Evolutionary conservation across 53 echinoderm and acorn worm genomes (phyloP), one percentile per base, ranked within the genome.

Genomic region (Astropecten irregularis): DNA sequence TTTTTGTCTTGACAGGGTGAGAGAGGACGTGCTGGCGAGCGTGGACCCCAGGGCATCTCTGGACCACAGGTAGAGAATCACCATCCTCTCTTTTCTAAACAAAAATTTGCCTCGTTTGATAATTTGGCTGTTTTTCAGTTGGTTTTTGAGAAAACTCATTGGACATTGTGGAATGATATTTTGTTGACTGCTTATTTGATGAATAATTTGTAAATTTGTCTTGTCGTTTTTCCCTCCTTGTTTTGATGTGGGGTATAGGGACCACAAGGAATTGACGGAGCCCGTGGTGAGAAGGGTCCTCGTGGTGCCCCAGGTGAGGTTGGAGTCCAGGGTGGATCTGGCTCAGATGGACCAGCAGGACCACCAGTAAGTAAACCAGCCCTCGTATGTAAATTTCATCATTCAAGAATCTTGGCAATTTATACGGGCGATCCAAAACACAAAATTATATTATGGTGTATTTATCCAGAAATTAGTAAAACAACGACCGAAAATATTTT

Each of bases 261-360:
- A 85, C 48, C 64, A 20, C 35, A 23, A 59, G 72, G 85, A 19
- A 11, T 16, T 13, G 32, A 15, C 0, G 85, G 85, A 60, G 59
- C 50, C 14, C 72, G 60, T 23, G 85, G 85, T 26, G 72, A 59
- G 59, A 85, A 85, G 85, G 85, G 85, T 72, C 73, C 85, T 9
- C 55, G 16, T 11, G 85, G 85, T 30, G 37, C 4, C 15, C 20
- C 2, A 1, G 85, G 85, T 40, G 85, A 71, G 22, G 23, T 31
- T 30, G 85, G 85, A 60, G 23, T 34, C 33, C 26, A 34, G 48
- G 85, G 85, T 27, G 7, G 33, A 28, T 23, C 20, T n/a, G 85
- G 85, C 30, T 16, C 71, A 44, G 10, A 7, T 6, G 85, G 85
- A 61, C 85, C 62, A 3, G 20, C 48, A 23, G 85, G 85, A 61